These are phyloP conservation scores for Eospalax fontanierii DNA, from an alignment of 2,797 vertebrate species.

Conservation along the genomic window DNA sequence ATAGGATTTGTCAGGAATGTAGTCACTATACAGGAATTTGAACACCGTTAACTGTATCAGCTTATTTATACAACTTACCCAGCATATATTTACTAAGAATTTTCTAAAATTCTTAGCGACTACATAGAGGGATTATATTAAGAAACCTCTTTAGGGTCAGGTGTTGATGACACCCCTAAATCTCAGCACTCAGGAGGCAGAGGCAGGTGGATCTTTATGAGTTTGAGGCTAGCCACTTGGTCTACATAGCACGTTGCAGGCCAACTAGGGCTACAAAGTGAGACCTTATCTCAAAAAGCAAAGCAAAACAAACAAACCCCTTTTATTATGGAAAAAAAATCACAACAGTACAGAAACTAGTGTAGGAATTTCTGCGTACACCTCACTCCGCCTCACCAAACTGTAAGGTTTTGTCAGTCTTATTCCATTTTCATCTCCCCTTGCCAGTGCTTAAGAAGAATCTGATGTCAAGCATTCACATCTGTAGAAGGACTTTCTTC, in stretches of 20 bases:
- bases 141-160: background rate
- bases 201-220: no score
- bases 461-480: constrained; percentile 10
- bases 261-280: no score
- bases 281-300: no score
- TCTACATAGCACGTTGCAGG: no score
- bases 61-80: constrained; percentile 37
- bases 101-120: background rate
- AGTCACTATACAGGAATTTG: background rate
- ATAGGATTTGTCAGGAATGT: background rate
- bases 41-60: background rate
- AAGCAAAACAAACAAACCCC: no score
- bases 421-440: background rate
- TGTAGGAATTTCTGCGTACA: background rate
- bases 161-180: no score
- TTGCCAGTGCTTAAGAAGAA: background rate
- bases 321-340: constrained; percentile 49
- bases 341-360: background rate
- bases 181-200: no score
- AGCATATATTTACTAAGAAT: constrained; percentile 34
- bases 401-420: background rate
- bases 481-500: background rate
- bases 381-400: background rate
- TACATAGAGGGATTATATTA: background rate
- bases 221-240: no score